Conservation (phyloP, 2,888 invertebrate species). For the Noctua comes region DNA sequence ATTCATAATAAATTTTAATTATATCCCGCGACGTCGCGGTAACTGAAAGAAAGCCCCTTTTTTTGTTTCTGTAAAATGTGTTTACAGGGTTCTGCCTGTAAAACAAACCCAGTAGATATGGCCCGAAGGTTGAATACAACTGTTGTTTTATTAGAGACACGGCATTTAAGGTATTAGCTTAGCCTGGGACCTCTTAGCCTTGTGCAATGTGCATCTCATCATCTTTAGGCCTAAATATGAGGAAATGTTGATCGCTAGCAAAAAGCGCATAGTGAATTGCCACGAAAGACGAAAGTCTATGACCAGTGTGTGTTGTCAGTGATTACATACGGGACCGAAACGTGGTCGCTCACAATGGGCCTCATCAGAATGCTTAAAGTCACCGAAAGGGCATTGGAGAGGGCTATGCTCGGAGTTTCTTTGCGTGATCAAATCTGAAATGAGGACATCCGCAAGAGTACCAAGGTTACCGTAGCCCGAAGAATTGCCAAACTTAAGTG, state of each 20-base stretch:
- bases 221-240: background rate
- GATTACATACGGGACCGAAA: no score
- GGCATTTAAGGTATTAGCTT: background rate
- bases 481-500: no score
- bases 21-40: background rate
- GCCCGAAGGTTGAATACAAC: background rate
- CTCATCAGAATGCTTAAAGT: no score
- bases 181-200: background rate
- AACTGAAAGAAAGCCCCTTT: background rate
- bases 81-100: background rate
- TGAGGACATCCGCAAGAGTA: no score
- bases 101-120: background rate
- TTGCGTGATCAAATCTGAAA: no score
- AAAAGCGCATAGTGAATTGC: background rate
- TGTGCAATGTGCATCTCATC: background rate
- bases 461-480: no score
- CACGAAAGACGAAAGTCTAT: no score
- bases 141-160: background rate
- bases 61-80: background rate
- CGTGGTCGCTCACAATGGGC: no score
- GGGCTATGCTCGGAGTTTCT: no score
- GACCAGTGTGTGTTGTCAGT: no score
- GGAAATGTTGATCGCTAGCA: background rate
- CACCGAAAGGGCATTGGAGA: no score
- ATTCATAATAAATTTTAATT: conserved; percentile 29